Base-by-base conservation (phyloP, 2,797 vertebrate genomes). In the Nothura maculosa region DNA sequence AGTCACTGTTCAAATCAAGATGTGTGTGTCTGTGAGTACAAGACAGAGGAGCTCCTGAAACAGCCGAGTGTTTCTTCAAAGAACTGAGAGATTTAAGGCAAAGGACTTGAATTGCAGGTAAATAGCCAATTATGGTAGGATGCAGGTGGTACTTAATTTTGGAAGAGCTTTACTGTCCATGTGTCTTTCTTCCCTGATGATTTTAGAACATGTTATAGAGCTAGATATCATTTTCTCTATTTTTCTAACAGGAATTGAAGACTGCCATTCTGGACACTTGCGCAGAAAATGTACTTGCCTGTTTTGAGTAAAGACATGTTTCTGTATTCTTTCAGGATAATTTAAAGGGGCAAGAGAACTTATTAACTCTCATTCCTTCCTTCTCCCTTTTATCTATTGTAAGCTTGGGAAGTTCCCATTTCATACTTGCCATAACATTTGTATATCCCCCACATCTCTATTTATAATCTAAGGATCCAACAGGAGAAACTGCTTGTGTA, bases 181-280 rank as follows among this genome's bases (percentile, higher is more conserved):
- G 1, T 64, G 80, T 12, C 7, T 54, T 82, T 80, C 28, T 47
- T 48, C 19, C 36, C 42, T 55, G 8, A 28, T 50, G 15, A 55
- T 28, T 27, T 63, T 54, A 50, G 7, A 78, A 42, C 28, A 34
- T 32, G 75, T 92, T 83, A 5, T 12, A 66, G 6, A 5, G 1
- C 2, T 22, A 6, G 61, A 2, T 42, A 30, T 5, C 6, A 25
- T 47, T 38, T 2, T 1, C 3, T 2, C 5, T 5, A 52, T 66
- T 80, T 80, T 54, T 47, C 12, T 27, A 12, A 45, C n/a, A 17
- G 79, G 9, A 6, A 30, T 30, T 54, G 28, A 17, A 52, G 27
- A 28, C 10, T 48, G 34, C 16, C 34, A 17, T n/a, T 86, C 4
- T 42, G 43, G 10, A 10, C 15, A 60, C 8, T 17, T 91, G 42